Conservation (phyloP, 2,113 vertebrate species). For the Hymenochirus boettgeri region DNA sequence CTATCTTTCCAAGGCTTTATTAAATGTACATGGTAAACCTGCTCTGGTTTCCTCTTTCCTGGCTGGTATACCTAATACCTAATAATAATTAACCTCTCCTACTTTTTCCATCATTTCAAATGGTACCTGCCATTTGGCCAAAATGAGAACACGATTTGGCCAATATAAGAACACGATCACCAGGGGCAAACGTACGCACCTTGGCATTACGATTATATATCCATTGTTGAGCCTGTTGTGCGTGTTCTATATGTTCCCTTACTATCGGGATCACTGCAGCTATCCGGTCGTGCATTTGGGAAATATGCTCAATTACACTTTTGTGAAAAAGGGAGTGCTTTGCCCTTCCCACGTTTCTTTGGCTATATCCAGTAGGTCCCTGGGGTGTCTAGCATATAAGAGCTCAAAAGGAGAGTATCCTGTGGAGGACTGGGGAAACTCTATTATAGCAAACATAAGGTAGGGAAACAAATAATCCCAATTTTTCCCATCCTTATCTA, state of each 20-base stretch:
- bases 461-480: slow-evolving; percentile 1
- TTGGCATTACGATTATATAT: neutral
- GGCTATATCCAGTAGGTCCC: too few relatives aligned
- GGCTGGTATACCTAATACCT: neutral
- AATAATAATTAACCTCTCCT: neutral
- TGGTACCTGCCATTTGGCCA: slow-evolving; percentile 3
- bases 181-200: neutral
- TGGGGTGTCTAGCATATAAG: slow-evolving; percentile 4
- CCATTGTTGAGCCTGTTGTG: too few relatives aligned
- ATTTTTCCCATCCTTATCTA: too few relatives aligned
- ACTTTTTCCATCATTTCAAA: slow-evolving; percentile 4
- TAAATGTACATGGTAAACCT: neutral
- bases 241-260: too few relatives aligned
- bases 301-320: slow-evolving; percentile 2
- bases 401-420: neutral
- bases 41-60: neutral
- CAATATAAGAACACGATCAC: neutral
- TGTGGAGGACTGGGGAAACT: neutral
- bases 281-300: too few relatives aligned
- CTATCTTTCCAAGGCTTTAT: neutral
- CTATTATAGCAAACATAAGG: neutral
- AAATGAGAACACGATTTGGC: too few relatives aligned
- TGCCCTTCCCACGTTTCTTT: neutral
- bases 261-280: too few relatives aligned
- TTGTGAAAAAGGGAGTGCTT: neutral